Conservation (phyloP, 2,797 vertebrate genomes). For the Thunnus albacares region DNA sequence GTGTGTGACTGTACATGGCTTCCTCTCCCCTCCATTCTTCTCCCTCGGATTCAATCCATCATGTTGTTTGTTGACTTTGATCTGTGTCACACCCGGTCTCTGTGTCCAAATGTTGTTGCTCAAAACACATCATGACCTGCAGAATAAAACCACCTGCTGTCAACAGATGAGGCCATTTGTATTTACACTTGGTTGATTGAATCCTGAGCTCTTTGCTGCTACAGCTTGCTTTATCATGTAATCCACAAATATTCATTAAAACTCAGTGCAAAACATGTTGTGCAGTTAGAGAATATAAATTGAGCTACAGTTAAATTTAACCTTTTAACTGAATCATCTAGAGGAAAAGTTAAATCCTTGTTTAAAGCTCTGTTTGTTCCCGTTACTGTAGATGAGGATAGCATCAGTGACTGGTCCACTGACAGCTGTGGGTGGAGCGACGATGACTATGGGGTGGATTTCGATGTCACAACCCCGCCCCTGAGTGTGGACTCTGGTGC, state of each 20-base stretch:
- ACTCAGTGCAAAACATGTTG: neutral
- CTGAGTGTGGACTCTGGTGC: slow-evolving; percentile 89
- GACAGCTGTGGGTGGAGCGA: slow-evolving; percentile 97
- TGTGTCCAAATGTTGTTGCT: slow-evolving; percentile 13
- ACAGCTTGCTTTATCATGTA: slow-evolving; percentile 68
- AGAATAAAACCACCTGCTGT: neutral
- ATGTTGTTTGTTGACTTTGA: slow-evolving; percentile 23
- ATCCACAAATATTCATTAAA: slow-evolving; percentile 14
- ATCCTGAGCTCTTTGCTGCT: slow-evolving; percentile 70
- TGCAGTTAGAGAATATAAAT: neutral
- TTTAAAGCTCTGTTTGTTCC: neutral
- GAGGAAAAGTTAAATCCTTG: neutral
- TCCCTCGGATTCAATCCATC: slow-evolving; percentile 73
- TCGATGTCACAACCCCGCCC: slow-evolving; percentile 91
- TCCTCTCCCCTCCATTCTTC: slow-evolving; percentile 57
- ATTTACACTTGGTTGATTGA: slow-evolving; percentile 62
- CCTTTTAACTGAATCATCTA: neutral
- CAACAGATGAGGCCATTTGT: neutral
- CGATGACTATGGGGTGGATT: slow-evolving; percentile 90
- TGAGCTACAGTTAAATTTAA: neutral
- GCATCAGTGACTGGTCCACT: slow-evolving; percentile 93
- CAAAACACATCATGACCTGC: slow-evolving; percentile 1
- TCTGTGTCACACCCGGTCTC: slow-evolving; percentile 1
- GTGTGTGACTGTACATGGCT: slow-evolving; percentile 50
- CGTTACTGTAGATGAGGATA: slow-evolving; percentile 90